Base-by-base conservation (phyloP, 2,797 vertebrate genomes). In the Aplochiton taeniatus region DNA sequence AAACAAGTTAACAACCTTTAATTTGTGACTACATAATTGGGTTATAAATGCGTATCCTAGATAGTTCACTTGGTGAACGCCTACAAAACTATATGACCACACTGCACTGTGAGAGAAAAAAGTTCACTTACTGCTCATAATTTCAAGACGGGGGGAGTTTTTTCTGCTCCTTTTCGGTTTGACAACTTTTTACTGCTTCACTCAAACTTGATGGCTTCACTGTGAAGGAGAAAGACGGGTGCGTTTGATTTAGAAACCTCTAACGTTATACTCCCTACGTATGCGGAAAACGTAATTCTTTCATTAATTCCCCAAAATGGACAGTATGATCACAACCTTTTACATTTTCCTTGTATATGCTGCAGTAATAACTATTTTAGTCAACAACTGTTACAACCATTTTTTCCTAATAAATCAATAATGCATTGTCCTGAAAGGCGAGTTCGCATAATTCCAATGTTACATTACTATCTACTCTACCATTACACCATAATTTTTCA, bases 61-160 rank as follows among this genome's bases (percentile, higher is more conserved):
- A 19, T n/a, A 9, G 16, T 54, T 19, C 2, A 18, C 9, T 47
- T 18, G 66, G 14, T 52, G 58, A 64, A 58, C 1, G 52, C 45
- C 50, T 65, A 55, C 55, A 58, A 70, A 62, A 43, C 65, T 50
- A 59, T 58, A 64, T 65, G 41, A 70, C 66, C 71, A 51, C 45
- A 63, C 31, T n/a, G 48, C 46, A 50, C 60, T 60, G 55, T 46
- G 47, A 73, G 78, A 66, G 76, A 70, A 84, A 83, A 87, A 90
- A 90, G 84, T 90, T 85, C 51, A 89, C 91, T 93, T 91, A 94
- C 93, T 92, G 90, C 90, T 93, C 93, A 94, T 94, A 80, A 85
- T 91, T 85, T 87, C 83, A 81, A 87, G 89, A 92, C 90, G 88
- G 90, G 91, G 90, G 91, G 90, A 92, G 91, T 92, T 93, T 92